Percentiles rank a stretch among this genome's conserved stretches.
These are phyloP conservation scores for Acridotheres tristis DNA, from an alignment of 2,797 vertebrate species.

Conservation along the genomic window DNA sequence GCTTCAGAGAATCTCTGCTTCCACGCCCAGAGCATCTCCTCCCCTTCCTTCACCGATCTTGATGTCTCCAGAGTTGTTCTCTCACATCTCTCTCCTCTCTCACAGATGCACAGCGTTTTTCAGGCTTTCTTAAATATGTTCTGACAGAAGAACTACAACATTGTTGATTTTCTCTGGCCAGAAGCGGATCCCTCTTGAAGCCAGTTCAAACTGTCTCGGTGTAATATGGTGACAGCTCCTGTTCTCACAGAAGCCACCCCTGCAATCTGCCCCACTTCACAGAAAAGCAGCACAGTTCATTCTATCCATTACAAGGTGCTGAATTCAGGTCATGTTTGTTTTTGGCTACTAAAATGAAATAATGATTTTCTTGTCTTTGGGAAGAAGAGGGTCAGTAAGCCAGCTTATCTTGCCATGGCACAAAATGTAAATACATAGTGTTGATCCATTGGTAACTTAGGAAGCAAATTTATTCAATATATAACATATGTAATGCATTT, in stretches of 20 bases:
- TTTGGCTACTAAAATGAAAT: neutral
- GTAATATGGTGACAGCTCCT: accelerated
- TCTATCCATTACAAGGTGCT: neutral
- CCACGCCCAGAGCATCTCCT: accelerated
- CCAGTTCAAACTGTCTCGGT: accelerated
- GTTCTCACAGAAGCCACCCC: neutral
- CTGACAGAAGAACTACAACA: neutral
- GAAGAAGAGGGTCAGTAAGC: neutral
- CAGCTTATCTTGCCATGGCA: accelerated
- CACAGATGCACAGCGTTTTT: neutral
- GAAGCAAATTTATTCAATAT: neutral
- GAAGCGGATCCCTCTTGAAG: neutral
- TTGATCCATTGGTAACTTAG: neutral
- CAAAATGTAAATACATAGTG: neutral
- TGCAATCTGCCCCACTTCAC: neutral
- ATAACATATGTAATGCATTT: neutral
- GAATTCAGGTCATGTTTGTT: neutral
- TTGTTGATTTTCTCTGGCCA: accelerated
- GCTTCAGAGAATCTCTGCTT: neutral
- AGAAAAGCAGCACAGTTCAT: neutral
- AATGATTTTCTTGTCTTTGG: neutral
- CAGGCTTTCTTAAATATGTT: neutral
- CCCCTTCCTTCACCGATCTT: too few species aligned
- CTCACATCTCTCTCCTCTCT: neutral
- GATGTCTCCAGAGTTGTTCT: neutral